A percentile compares a stretch with the other conserved stretches of the same genome.
phyloP scores from a whole-genome alignment of 2,113 vertebrate species.

The Scartelaos histophorus region DNA sequence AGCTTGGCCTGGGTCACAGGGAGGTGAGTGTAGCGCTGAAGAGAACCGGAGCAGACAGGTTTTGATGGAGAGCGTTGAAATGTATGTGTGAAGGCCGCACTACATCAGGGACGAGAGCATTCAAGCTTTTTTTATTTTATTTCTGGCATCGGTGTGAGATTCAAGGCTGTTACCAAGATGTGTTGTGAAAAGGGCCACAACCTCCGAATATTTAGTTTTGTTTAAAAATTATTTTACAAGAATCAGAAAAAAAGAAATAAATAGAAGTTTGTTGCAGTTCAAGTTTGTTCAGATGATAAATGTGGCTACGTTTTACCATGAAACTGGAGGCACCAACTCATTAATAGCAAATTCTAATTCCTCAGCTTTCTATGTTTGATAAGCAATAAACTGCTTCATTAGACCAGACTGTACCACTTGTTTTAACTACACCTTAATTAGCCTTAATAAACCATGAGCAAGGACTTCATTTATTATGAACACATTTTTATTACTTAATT shows the following conservation, averaged over 20 bases:
- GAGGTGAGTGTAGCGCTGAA: slow-evolving; percentile 21
- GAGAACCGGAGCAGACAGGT: slow-evolving; percentile 18
- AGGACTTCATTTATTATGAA: too few relatives aligned
- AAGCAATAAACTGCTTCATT: too few relatives aligned
- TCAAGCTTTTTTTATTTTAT: neutral
- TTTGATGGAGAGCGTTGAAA: slow-evolving; percentile 18
- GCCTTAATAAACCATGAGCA: too few relatives aligned
- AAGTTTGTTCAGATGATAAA: too few relatives aligned
- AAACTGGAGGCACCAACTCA: too few relatives aligned
- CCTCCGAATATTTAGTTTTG: neutral
- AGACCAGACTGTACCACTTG: neutral
- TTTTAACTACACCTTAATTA: too few relatives aligned
- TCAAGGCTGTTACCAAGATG: neutral
- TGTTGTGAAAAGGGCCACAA: neutral
- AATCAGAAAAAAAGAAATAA: neutral
- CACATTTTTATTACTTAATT: too few relatives aligned
- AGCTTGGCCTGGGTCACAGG: slow-evolving; percentile 23
- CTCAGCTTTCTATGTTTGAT: too few relatives aligned
- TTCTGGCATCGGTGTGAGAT: neutral
- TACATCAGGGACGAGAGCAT: neutral
- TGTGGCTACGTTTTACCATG: too few relatives aligned
- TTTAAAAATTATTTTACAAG: neutral
- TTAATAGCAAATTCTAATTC: too few relatives aligned
- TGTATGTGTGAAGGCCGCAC: slow-evolving; percentile 11
- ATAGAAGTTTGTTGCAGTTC: neutral